Evolutionary conservation across 2,888 invertebrate genomes (phyloP), one percentile per base, ranked within the genome.

Genomic region (Athrips mouffetella): DNA sequence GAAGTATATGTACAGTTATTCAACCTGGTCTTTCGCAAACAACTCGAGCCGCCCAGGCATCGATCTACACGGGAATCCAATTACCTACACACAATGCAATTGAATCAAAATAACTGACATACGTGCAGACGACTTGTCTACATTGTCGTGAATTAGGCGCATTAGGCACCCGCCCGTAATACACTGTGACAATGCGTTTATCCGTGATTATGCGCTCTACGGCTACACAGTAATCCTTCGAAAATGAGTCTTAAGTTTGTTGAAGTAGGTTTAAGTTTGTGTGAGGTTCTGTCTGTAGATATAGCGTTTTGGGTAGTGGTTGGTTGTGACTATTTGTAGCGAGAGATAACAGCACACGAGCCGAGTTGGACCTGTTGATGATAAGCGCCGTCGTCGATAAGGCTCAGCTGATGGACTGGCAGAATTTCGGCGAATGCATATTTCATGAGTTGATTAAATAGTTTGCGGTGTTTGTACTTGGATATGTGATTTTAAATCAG

Each of bases 381-480:
- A 88, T 88, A 86, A 88, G 87, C 76, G 76, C 70, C 80, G 78
- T 80, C 82, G 77, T 81, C 80, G 86, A 86, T 86, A 86, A 86
- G 82, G 75, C 77, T 68, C 67, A 60, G 62, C 80, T 86, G 86
- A 86, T 80, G 84, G 84, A 85, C 80, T 80, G 77, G 76, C 79
- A 69, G 82, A 83, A 85, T 84, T 86, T 86, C 78, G 85, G 86
- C 75, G 73, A 85, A 86, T 86, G 83, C 81, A 86, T 86, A 84
- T 84, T 86, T 82, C 85, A 85, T 86, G 86, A 86, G 79, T 82
- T 84, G 85, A 85, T 85, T 85, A 86, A 87, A 87, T 87, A 87
- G 84, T 85, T 87, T 76, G 75, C 80, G 79, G 76, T 31, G 18
- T 41, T 15, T 41, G 41, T 23, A 8, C 41, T 25, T 7, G 30